Percentiles rank a stretch among this genome's conserved stretches.
These are phyloP conservation scores for Rhyacophila brunnea DNA, from an alignment of 1,140 invertebrate species.

Conservation along the genomic window DNA sequence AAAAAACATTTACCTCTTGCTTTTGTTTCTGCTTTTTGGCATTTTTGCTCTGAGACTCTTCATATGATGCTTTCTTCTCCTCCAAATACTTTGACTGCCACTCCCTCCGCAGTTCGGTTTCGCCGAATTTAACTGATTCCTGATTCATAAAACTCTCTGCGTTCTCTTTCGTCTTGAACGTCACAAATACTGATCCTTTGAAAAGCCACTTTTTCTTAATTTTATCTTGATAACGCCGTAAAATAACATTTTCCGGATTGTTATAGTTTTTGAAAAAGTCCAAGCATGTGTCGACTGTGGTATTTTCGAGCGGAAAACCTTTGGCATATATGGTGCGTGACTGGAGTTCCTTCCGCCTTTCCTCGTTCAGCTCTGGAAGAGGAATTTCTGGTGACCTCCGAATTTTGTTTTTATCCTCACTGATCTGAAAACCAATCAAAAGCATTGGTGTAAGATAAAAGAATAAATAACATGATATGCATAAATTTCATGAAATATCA, in stretches of 20 bases:
- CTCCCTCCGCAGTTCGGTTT: constrained; percentile 66
- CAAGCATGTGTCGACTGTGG: constrained; percentile 67
- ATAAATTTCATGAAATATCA: no score
- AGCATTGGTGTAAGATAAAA: no score
- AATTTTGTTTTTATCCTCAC: constrained; percentile 80
- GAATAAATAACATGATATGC: no score
- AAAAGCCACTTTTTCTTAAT: constrained; percentile 66
- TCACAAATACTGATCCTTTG: constrained; percentile 88
- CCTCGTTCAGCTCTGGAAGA: constrained; percentile 82
- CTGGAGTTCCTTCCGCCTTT: constrained; percentile 74
- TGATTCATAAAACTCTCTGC: constrained; percentile 57
- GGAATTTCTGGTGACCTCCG: constrained; percentile 74
- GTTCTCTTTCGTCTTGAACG: constrained; percentile 75
- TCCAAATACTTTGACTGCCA: constrained; percentile 72
- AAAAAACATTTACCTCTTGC: constrained; percentile 40
- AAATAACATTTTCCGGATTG: constrained; percentile 73
- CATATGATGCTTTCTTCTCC: constrained; percentile 66
- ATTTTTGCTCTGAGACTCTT: constrained; percentile 40
- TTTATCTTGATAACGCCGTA: constrained; percentile 70
- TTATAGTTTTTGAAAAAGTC: constrained; percentile 72
- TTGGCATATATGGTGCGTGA: constrained; percentile 83
- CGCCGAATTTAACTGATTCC: constrained; percentile 70
- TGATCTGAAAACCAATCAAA: constrained; percentile 61
- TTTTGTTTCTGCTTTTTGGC: constrained; percentile 43
- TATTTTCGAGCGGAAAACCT: constrained; percentile 75